A percentile compares a stretch with the other conserved stretches of the same genome.
Conservation (phyloP, 2,888 invertebrate species). For the Acanthosepion esculentum region DNA sequence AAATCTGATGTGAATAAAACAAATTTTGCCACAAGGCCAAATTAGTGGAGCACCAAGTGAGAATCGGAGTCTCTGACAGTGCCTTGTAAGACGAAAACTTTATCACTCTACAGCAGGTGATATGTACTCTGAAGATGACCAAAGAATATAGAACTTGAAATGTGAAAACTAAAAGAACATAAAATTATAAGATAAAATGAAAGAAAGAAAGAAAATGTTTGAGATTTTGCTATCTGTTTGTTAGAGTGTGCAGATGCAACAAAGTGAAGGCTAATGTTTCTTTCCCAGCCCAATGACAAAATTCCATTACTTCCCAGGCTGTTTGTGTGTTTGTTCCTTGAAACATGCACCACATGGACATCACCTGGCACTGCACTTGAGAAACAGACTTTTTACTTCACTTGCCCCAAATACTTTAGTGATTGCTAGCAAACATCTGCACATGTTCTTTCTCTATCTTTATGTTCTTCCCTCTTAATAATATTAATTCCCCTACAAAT, state of each 20-base stretch:
- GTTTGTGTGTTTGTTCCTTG: constrained; percentile 33
- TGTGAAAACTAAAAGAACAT: constrained; percentile 17
- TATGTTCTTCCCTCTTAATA: neutral
- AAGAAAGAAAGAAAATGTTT: constrained; percentile 1
- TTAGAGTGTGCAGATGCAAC: constrained; percentile 1
- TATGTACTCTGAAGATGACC: neutral
- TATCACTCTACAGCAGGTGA: neutral
- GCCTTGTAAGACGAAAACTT: neutral
- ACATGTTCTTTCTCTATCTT: neutral
- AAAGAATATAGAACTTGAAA: neutral
- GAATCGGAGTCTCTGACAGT: neutral
- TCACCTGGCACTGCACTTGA: constrained; percentile 33
- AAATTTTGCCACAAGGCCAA: no score
- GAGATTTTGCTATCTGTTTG: neutral
- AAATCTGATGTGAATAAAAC: no score
- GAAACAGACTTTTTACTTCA: constrained; percentile 9
- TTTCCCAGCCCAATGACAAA: neutral
- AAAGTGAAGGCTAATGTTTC: constrained; percentile 33
- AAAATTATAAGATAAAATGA: neutral
- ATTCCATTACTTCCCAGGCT: neutral
- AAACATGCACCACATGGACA: constrained; percentile 33
- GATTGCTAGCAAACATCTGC: neutral
- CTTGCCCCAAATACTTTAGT: constrained; percentile 33
- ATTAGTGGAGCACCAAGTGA: neutral
- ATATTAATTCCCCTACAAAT: neutral